phyloP scores from a whole-genome alignment of 2,113 vertebrate genomes.

The Regulus satrapa region DNA sequence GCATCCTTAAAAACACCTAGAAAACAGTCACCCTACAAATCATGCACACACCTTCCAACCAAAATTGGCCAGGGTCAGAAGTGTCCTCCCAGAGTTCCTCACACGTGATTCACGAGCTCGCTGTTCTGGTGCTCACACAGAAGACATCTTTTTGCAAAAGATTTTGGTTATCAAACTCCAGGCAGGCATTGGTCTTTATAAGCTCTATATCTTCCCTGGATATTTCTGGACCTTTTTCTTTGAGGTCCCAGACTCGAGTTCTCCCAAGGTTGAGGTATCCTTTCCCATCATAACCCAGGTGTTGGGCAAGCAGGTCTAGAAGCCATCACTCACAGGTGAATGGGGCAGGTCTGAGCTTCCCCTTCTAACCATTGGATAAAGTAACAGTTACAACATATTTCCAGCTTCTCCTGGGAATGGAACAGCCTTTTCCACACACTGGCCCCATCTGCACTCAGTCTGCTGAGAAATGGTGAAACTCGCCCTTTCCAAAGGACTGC shows the following conservation, averaged over 20 bases:
- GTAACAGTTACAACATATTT: not conserved
- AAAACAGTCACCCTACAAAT: not conserved
- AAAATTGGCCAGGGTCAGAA: not conserved
- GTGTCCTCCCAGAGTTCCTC: not conserved
- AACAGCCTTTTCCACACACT: not conserved
- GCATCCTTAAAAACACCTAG: not conserved
- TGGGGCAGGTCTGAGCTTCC: not conserved
- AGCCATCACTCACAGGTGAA: not conserved
- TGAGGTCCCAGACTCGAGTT: not conserved
- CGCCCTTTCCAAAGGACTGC: not conserved
- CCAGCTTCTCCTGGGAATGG: not conserved
- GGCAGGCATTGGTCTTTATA: not conserved
- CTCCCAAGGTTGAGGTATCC: not conserved
- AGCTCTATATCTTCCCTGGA: not conserved
- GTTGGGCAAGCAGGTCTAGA: not conserved
- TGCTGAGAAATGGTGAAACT: not conserved
- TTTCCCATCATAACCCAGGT: rapidly evolving
- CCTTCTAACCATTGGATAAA: not conserved
- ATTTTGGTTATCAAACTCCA: not conserved
- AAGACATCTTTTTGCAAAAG: not conserved
- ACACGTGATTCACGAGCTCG: rapidly evolving
- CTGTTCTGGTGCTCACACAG: not conserved
- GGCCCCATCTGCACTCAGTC: not conserved
- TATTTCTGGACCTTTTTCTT: not conserved
- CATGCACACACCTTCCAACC: not conserved